Evolutionary conservation across 2,888 invertebrate species (phyloP), one percentile per base, ranked within the genome.

Genomic region (Ochropacha duplaris): DNA sequence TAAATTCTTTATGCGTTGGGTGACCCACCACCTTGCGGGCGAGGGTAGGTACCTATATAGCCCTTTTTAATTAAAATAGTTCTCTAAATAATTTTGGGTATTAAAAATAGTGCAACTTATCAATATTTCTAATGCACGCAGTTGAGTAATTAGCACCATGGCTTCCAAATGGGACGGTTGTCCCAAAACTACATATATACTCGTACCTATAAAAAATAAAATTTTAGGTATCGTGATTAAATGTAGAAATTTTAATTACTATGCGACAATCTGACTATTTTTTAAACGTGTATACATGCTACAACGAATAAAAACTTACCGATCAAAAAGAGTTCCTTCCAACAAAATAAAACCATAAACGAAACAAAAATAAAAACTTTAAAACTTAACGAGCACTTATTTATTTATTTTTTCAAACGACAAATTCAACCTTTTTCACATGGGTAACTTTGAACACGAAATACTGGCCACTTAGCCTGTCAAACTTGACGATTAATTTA

Each of bases 401-500:
- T 66, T 66, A 51, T 62, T 62, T 55, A 57, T 22, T 19, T 56
- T 65, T 64, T 44, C 4, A 9, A 19, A 8, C 16, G 6, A 62
- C 65, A 66, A 72, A 65, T 65, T 69, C 63, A 61, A 63, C 64
- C 44, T 44, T 19, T 57, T 57, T 60, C 60, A 54, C 52, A 19
- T 57, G 19, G 56, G 22, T 52, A 59, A 65, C 64, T 59, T 49
- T 39, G 34, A 57, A 55, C 61, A 62, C 63, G 22, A 31, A 52
- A 52, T 31, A 31, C 79, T 81, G 77, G 78, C 72, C 74, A 68
- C 65, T 60, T 19, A 58, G 68, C 66, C 66, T 68, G 68, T 63
- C 68, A 65, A 69, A 72, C 49, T 59, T 52, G 62, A 58, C 74
- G 69, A 74, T 81, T 77, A 66, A 83, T 84, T 81, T 69, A 76